Evolutionary conservation across 2,797 vertebrate species (phyloP).

Genomic region (Acanthurus tractus): DNA sequence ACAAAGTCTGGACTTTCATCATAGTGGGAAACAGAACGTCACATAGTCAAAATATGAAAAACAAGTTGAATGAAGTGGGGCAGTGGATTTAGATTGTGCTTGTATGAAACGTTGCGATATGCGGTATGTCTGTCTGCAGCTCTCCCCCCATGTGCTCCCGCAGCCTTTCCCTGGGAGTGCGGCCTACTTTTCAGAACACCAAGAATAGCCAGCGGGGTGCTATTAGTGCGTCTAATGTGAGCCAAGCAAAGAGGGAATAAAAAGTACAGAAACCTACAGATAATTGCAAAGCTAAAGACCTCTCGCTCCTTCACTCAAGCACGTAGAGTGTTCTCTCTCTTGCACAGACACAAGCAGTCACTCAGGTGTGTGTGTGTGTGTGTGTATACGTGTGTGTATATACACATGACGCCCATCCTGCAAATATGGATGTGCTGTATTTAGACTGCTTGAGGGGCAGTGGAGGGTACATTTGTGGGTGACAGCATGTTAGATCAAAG

Average conservation of each 20-base stretch:
- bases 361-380: background rate
- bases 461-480: constrained; percentile 18
- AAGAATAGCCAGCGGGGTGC: constrained; percentile 84
- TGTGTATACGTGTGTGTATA: background rate
- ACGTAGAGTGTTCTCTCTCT: constrained; percentile 29
- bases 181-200: constrained; percentile 84
- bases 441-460: background rate
- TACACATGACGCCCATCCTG: background rate
- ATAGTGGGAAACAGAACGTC: constrained; percentile 18
- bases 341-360: constrained; percentile 16
- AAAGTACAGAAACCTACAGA: constrained; percentile 72
- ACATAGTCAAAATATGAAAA: background rate
- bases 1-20: constrained; percentile 1
- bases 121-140: constrained; percentile 66
- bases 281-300: constrained; percentile 75
- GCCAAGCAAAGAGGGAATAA: constrained; percentile 84
- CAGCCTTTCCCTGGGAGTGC: constrained; percentile 84
- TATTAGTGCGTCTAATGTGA: constrained; percentile 84
- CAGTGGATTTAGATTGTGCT: constrained; percentile 31
- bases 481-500: constrained; percentile 50
- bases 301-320: constrained; percentile 55
- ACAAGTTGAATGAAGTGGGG: constrained; percentile 41
- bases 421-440: constrained; percentile 1
- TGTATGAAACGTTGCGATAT: constrained; percentile 52
- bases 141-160: constrained; percentile 59